These are phyloP conservation scores for Linnaemya vulpina DNA, from an alignment of 2,888 invertebrate genomes.

Conservation along the genomic window DNA sequence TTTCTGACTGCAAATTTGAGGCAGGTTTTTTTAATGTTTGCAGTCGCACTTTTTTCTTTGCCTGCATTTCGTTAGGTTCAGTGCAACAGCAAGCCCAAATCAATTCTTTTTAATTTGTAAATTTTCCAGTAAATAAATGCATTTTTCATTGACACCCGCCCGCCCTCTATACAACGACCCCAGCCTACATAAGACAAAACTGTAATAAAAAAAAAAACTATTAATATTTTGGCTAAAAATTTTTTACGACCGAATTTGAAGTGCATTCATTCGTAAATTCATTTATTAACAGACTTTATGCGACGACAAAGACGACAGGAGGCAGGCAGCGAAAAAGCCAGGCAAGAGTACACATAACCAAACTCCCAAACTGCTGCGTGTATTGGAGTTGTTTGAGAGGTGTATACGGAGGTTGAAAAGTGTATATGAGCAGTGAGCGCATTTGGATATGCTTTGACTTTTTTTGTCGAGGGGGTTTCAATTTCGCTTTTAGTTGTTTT, in stretches of 20 bases:
- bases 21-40: conserved; percentile 21
- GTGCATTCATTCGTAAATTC: conserved; percentile 81
- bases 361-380: not conserved
- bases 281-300: conserved; percentile 77
- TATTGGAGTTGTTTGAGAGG: not conserved
- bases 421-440: not conserved
- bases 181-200: conserved; percentile 19
- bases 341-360: not conserved
- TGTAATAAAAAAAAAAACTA: conserved; percentile 46
- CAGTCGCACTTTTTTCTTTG: conserved; percentile 32
- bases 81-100: conserved; percentile 61
- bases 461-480: conserved; percentile 31
- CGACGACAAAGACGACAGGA: conserved; percentile 4
- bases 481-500: conserved; percentile 47
- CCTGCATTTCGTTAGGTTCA: conserved; percentile 47
- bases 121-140: conserved; percentile 73
- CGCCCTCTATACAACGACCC: not conserved
- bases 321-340: conserved; percentile 10
- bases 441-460: conserved; percentile 32
- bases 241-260: conserved; percentile 71
- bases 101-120: conserved; percentile 72
- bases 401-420: not conserved
- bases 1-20: conserved; percentile 52
- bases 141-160: conserved; percentile 67
- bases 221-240: conserved; percentile 63